Evolutionary conservation across 2,888 invertebrate genomes (phyloP), one percentile per base, ranked within the genome.

Genomic region (Odontothrips loti): DNA sequence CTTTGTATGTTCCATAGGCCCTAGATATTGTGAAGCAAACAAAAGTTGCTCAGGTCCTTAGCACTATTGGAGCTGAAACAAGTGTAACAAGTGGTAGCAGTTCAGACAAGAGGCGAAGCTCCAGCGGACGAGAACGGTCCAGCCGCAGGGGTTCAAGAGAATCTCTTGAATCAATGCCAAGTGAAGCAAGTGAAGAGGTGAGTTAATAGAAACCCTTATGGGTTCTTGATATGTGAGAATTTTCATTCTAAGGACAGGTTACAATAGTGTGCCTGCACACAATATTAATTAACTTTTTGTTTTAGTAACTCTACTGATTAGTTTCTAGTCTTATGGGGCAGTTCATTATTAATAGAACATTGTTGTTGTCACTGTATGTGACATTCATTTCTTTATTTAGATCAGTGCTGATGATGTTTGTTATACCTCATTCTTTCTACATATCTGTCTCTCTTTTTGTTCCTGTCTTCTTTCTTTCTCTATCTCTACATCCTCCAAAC

Each of bases 11-110:
- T 63, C 82, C 48, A 83, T 86, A 95, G 95, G 96, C 96, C 84
- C 90, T 96, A 90, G 97, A 97, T 90, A 93, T 96, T 87, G 96
- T 96, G 87, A 96, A 96, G 89, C 96, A 96, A 90, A 93, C 96
- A 82, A 95, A 96, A 87, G 93, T 94, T 85, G 92, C 91, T 84
- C 93, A 93, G 87, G 90, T 94, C 84, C 88, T 94, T 85, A 82
- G 88, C 27, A 75, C 23, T 11, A 75, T 75, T 9, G 68, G 68
- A 75, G 68, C 68, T 27, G 68, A 80, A 10, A 58, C 47, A 20
- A 80, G 82, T 80, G 83, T 86, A 83, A 84, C 86, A 84, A 84
- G 85, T 79, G 83, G 83, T 81, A 84, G 81, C 79, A 85, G 86
- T 81, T 80, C 79, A 43, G 82, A 83, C 51, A 81, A 82, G 29